Evolutionary conservation across 2,113 vertebrate genomes (phyloP).

Genomic region (Xyrauchen texanus): DNA sequence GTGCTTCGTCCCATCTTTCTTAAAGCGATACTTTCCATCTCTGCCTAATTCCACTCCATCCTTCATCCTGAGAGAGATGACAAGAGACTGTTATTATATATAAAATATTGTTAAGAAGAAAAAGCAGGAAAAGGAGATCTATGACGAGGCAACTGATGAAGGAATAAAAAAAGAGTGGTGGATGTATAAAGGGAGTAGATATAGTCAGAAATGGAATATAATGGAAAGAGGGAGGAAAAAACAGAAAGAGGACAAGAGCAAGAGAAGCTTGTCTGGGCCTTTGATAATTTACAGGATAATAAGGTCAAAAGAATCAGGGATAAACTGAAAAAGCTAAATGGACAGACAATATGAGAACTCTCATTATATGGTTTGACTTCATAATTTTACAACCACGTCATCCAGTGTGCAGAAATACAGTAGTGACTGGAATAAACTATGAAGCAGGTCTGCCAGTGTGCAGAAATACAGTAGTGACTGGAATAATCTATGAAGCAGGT

Average conservation of each 20-base stretch:
- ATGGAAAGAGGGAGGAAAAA: neutral
- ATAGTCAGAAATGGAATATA: neutral
- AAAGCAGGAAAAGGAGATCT: neutral
- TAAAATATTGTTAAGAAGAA: constrained; percentile 13
- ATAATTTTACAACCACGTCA: too few species aligned
- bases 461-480: too few species aligned
- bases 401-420: too few species aligned
- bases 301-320: too few species aligned
- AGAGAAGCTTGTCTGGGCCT: neutral
- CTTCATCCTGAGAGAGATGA: constrained; percentile 78
- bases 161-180: constrained; percentile 11
- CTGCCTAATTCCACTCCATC: constrained; percentile 85
- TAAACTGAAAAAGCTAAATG: too few species aligned
- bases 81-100: constrained; percentile 35
- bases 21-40: constrained; percentile 89
- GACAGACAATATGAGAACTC: too few species aligned
- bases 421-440: too few species aligned
- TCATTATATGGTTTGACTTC: too few species aligned
- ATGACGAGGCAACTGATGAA: neutral
- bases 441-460: too few species aligned
- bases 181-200: neutral
- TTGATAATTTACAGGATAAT: neutral
- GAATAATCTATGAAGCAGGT: too few species aligned
- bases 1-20: constrained; percentile 88
- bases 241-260: neutral